These are phyloP conservation scores for Micropoecilia bifurca DNA, from an alignment of 2,797 vertebrate species.

Conservation along the genomic window DNA sequence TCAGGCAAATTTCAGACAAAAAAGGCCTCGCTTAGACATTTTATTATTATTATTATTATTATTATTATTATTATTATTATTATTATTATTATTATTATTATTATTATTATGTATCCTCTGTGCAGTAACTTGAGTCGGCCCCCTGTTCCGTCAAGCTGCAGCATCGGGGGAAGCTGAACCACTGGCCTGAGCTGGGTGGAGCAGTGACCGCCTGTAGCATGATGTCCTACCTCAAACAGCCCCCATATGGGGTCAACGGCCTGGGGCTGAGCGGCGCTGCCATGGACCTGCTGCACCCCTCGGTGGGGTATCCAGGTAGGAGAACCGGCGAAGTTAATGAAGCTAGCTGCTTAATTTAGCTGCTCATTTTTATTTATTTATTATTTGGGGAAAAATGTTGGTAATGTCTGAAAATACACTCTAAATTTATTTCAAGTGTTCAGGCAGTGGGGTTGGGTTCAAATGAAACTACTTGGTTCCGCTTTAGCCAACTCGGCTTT, in stretches of 20 bases:
- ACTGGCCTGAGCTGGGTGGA: slow-evolving; percentile 85
- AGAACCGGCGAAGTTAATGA: no score
- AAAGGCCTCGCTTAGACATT: background rate
- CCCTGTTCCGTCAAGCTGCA: slow-evolving; percentile 83
- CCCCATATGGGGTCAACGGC: slow-evolving; percentile 96
- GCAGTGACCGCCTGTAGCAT: slow-evolving; percentile 92
- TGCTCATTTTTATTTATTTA: no score
- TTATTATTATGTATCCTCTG: background rate
- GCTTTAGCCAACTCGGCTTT: background rate
- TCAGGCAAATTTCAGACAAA: background rate
- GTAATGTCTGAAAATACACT: background rate
- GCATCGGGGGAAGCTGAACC: slow-evolving; percentile 82
- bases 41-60: background rate
- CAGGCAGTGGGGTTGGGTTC: background rate
- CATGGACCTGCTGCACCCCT: slow-evolving; percentile 95
- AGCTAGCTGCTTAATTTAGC: background rate
- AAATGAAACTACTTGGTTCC: background rate
- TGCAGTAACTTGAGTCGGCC: slow-evolving; percentile 66
- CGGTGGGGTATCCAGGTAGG: slow-evolving; percentile 94
- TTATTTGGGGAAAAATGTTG: no score
- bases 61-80: background rate
- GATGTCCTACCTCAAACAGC: slow-evolving; percentile 99
- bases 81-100: background rate
- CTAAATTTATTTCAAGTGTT: background rate
- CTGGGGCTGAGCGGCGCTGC: slow-evolving; percentile 92